Base-by-base conservation (phyloP, 2,888 invertebrate genomes). In the Aporophyla nigra region DNA sequence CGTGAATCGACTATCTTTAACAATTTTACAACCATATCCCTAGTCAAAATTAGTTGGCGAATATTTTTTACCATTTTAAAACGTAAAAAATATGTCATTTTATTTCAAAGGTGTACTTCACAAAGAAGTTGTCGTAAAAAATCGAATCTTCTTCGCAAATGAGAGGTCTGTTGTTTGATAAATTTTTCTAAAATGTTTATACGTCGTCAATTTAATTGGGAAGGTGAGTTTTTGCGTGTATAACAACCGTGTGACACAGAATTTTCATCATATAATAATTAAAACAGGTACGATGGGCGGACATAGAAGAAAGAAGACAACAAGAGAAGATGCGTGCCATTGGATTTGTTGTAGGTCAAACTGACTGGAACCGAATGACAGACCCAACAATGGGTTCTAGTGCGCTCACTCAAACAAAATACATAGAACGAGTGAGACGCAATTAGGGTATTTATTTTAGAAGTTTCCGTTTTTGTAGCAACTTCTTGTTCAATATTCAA, bases 291-390 rank as follows among this genome's bases (percentile, higher is more conserved):
- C 98, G 99, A 90, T 99, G 99, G 99, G 99, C 99, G 69, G 99
- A 99, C 96, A 97, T 99, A 92, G 99, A 99, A 97, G 99, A 99
- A 95, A 97, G 98, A 92, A 98, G 98, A 90, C 97, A 98, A 90
- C 99, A 99, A 96, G 98, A 98, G 93, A 98, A 99, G 96, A 98
- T 99, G 97, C 98, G 99, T 71, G 99, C 99, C 46, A 98, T 99
- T 83, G 99, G 99, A 40, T 99, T 99, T 96, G 99, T 99, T 71
- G 99, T 99, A 78, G 99, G 99, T 1, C 99, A 99, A 92, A 99
- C 99, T 0, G 98, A 99, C 93, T 99, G 99, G 99, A 98, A 98
- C 84, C 97, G 99, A 86, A 99, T 99, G 98, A 99, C 99, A 95
- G 99, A 99, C 95, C 98, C 99, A 5, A 98, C 98, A 46, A 98